Conservation (phyloP, 2,797 vertebrate species). For the Lacerta bilineata region DNA sequence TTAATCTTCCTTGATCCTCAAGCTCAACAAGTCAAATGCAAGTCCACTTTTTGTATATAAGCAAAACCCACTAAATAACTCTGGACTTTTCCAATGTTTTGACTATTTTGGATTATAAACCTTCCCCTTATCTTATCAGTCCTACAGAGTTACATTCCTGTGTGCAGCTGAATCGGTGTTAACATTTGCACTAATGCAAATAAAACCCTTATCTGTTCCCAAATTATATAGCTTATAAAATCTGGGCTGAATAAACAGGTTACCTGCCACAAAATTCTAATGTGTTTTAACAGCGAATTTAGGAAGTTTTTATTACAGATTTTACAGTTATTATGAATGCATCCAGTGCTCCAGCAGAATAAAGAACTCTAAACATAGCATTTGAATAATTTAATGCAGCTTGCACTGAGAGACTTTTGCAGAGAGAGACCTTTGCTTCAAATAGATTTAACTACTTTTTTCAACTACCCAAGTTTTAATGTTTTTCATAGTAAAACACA, state of each 20-base stretch:
- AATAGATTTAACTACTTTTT: not conserved
- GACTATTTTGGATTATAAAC: not conserved
- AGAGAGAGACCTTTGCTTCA: conserved; percentile 21
- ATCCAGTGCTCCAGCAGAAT: not conserved
- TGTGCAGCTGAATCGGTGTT: not conserved
- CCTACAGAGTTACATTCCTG: conserved; percentile 14
- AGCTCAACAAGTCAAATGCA: not conserved
- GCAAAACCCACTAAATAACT: not conserved
- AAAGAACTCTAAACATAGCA: conserved; percentile 8
- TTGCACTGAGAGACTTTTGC: not conserved
- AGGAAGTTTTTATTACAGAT: conserved; percentile 5
- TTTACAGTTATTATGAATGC: conserved; percentile 13
- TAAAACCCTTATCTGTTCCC: not conserved
- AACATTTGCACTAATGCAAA: not conserved
- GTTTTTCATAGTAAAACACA: not conserved
- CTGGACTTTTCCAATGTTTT: not conserved
- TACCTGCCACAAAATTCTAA: not conserved
- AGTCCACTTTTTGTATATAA: not conserved
- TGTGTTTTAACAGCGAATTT: conserved; percentile 18
- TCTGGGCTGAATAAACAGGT: not conserved
- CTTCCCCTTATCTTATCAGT: not conserved
- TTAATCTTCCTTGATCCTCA: not conserved
- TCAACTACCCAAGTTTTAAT: not conserved
- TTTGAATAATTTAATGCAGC: conserved; percentile 22
- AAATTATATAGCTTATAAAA: not conserved